Evolutionary conservation across 1,140 invertebrate species (phyloP).

Genomic region (Trachelipus rathkii): DNA sequence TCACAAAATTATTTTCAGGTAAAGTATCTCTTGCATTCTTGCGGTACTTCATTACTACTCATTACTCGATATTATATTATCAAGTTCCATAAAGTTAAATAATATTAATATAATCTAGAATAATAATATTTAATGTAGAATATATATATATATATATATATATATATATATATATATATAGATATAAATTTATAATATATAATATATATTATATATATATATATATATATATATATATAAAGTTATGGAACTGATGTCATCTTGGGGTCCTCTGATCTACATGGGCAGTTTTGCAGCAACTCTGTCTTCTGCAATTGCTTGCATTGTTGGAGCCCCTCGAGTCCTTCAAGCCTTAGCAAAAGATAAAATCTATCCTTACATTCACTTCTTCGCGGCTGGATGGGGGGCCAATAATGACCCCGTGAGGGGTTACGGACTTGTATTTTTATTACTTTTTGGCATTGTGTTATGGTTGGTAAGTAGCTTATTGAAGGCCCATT

Average conservation of each 20-base stretch:
- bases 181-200: not conserved
- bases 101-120: no score
- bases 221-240: constrained; percentile 9
- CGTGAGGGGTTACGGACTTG: constrained; percentile 83
- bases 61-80: no score
- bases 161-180: no score
- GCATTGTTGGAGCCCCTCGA: constrained; percentile 62
- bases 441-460: constrained; percentile 73
- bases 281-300: constrained; percentile 79
- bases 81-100: no score
- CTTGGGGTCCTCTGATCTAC: constrained; percentile 85
- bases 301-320: not conserved
- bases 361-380: constrained; percentile 89
- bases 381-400: constrained; percentile 88
- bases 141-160: no score
- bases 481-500: no score
- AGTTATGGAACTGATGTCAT: not conserved
- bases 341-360: constrained; percentile 82
- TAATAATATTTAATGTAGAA: no score
- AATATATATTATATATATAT: constrained; percentile 28
- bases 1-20: no score
- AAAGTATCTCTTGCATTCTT: no score
- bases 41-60: no score
- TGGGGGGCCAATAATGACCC: constrained; percentile 91
- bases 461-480: constrained; percentile 83